Evolutionary conservation across 2,797 vertebrate species (phyloP).

Genomic region (Huso huso): DNA sequence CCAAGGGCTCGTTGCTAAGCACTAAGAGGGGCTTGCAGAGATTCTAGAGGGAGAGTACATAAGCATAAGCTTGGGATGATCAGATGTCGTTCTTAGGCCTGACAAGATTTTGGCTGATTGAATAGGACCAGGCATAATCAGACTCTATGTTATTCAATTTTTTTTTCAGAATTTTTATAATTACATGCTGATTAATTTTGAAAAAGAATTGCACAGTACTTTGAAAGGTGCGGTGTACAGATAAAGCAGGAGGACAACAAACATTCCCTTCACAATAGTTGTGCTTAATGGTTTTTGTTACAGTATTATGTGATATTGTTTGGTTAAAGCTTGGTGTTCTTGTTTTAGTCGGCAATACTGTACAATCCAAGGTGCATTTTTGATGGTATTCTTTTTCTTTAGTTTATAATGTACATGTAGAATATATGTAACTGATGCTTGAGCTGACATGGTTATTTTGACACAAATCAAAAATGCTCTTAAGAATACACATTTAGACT

Average conservation of each 20-base stretch:
- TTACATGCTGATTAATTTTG: constrained; percentile 1
- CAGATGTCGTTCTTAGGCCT: constrained; percentile 7
- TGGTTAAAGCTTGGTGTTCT: too few species aligned
- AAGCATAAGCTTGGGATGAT: constrained; percentile 1
- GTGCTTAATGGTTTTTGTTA: too few species aligned
- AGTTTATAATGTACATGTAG: too few species aligned
- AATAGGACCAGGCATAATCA: constrained; percentile 4
- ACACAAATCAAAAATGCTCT: too few species aligned
- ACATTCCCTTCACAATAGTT: too few species aligned
- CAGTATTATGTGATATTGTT: too few species aligned
- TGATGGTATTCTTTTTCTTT: too few species aligned
- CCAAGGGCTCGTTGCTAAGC: constrained; percentile 73
- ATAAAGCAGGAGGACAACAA: background rate
- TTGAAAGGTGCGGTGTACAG: background rate
- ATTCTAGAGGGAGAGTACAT: constrained; percentile 35
- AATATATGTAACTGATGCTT: too few species aligned
- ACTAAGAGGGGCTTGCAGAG: constrained; percentile 57
- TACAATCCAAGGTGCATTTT: too few species aligned
- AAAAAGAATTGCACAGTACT: background rate
- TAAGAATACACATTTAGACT: too few species aligned
- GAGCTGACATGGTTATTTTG: too few species aligned
- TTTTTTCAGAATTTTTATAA: background rate
- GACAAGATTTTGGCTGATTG: constrained; percentile 5
- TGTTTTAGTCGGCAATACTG: too few species aligned
- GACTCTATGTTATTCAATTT: background rate